Percentiles rank a stretch among this genome's conserved stretches.
phyloP scores from a whole-genome alignment of 2,113 vertebrate genomes.

The Rhinoptilus africanus region DNA sequence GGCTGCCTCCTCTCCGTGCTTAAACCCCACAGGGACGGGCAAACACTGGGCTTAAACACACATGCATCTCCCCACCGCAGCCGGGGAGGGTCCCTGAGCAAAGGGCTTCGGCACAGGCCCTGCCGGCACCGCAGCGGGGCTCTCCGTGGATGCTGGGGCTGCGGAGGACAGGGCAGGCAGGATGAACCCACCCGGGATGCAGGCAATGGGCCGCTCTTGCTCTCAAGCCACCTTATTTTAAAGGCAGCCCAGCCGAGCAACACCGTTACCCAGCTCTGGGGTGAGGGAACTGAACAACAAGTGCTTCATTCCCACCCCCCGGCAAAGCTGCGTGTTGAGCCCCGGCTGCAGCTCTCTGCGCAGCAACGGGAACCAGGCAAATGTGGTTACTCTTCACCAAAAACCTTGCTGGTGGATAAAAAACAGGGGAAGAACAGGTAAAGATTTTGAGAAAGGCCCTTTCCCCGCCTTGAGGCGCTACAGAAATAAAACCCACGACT shows the following conservation, averaged over 20 bases:
- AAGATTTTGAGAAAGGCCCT: neutral
- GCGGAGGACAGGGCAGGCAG: neutral
- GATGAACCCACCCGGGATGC: neutral
- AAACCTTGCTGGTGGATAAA: neutral
- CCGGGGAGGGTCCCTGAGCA: neutral
- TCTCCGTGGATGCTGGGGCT: neutral
- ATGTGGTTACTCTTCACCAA: fast-evolving
- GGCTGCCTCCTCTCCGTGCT: neutral
- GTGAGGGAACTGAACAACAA: neutral
- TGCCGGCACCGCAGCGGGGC: fast-evolving
- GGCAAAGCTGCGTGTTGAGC: neutral
- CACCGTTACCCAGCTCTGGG: neutral
- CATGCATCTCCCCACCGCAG: neutral
- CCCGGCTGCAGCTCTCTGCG: neutral
- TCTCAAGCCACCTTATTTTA: neutral
- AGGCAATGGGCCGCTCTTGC: neutral
- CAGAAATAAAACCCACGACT: neutral
- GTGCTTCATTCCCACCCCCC: neutral
- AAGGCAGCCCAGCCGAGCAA: neutral
- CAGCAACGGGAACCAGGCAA: neutral
- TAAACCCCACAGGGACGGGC: neutral
- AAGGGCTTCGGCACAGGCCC: neutral
- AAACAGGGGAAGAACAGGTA: neutral
- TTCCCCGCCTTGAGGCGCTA: neutral
- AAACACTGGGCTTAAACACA: fast-evolving